A percentile compares a stretch with the other conserved stretches of the same genome.
phyloP scores from a whole-genome alignment of 2,113 vertebrate genomes.

The Cryptotis parvus region DNA sequence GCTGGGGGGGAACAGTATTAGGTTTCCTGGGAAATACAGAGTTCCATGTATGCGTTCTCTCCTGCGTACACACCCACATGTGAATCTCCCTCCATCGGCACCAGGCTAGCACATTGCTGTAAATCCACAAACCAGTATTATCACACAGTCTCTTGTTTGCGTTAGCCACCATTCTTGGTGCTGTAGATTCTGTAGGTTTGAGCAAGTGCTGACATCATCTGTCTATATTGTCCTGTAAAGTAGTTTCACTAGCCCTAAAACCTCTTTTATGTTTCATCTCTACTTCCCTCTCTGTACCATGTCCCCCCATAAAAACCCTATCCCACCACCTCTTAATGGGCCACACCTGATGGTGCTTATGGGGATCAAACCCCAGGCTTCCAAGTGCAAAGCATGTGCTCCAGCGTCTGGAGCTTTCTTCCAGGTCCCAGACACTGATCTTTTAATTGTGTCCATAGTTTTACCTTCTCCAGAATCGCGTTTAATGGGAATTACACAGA shows the following conservation, averaged over 20 bases:
- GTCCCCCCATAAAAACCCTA: too few species aligned
- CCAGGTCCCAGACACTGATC: not conserved
- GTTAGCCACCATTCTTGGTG: not conserved
- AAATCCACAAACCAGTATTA: not conserved
- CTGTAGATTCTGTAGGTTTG: conserved; percentile 10
- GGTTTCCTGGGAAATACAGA: not conserved
- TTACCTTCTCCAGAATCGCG: conserved; percentile 13
- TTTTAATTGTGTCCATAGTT: conserved; percentile 8
- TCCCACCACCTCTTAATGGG: too few species aligned
- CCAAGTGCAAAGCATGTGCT: too few species aligned
- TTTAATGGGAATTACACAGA: conserved; percentile 24
- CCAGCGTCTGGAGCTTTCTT: too few species aligned
- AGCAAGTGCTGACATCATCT: not conserved
- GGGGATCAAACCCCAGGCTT: too few species aligned
- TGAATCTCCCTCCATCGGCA: not conserved
- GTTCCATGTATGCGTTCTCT: not conserved
- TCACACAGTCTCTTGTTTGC: not conserved
- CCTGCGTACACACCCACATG: not conserved
- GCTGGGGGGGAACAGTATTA: too few species aligned
- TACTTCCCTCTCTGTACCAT: not conserved
- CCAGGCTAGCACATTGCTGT: not conserved
- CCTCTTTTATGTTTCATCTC: not conserved
- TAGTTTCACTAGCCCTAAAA: not conserved
- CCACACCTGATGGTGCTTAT: too few species aligned
- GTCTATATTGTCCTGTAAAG: conserved; percentile 12